These are phyloP conservation scores for Mystacornis crossleyi DNA, from an alignment of 2,113 vertebrate genomes.

Conservation along the genomic window DNA sequence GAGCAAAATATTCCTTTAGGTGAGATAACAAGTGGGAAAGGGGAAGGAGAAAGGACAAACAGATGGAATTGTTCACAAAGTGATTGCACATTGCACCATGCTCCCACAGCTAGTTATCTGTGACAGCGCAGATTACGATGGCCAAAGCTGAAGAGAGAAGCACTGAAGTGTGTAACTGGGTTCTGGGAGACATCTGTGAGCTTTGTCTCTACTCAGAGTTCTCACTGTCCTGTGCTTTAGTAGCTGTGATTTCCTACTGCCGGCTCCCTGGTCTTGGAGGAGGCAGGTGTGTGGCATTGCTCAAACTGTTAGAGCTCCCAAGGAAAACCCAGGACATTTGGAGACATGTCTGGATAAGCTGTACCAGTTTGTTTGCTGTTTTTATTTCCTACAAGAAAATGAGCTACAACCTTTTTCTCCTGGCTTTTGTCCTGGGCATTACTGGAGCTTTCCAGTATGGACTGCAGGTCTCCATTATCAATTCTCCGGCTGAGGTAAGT, in stretches of 20 bases:
- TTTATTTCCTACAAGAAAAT: conserved; percentile 30
- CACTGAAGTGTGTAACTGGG: conserved; percentile 26
- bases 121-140: not conserved
- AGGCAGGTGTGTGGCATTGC: not conserved
- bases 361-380: not conserved
- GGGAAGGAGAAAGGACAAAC: not conserved
- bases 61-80: not conserved
- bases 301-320: not conserved
- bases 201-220: not conserved
- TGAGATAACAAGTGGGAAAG: not conserved
- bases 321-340: not conserved
- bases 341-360: not conserved
- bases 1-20: not conserved
- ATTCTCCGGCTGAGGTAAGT: conserved; percentile 81
- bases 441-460: conserved; percentile 86
- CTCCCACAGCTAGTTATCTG: not conserved
- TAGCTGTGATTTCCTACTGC: not conserved
- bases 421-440: conserved; percentile 74
- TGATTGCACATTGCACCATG: not conserved
- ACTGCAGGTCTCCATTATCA: conserved; percentile 79
- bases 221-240: not conserved
- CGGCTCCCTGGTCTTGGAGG: not conserved
- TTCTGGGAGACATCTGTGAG: not conserved
- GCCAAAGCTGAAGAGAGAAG: not conserved
- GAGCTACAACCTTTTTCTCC: conserved; percentile 41